These are phyloP conservation scores for Butorides virescens DNA, from an alignment of 2,113 vertebrate genomes.

Conservation along the genomic window DNA sequence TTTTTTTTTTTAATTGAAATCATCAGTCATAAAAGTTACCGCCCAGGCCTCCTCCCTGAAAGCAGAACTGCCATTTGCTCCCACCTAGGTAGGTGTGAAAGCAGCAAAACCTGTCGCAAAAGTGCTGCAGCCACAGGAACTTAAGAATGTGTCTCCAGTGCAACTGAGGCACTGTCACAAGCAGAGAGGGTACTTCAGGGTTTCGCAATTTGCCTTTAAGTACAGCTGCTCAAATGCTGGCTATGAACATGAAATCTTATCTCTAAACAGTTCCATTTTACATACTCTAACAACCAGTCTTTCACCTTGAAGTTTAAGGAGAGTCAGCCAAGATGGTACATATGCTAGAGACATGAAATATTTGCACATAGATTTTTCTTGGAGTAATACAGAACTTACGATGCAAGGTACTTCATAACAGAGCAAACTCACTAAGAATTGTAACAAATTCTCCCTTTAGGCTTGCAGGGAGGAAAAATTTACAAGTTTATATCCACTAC, in stretches of 20 bases:
- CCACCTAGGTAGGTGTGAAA: background rate
- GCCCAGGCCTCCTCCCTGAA: slow-evolving; percentile 13
- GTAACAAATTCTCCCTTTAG: background rate
- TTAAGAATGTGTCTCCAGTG: fast-evolving
- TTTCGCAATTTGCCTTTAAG: background rate
- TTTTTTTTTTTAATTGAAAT: background rate
- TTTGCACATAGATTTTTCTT: background rate
- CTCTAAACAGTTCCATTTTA: background rate
- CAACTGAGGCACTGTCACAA: background rate
- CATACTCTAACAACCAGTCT: background rate
- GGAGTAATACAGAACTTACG: background rate
- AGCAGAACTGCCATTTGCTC: background rate
- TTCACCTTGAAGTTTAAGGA: background rate
- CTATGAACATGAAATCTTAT: background rate
- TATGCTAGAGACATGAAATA: background rate
- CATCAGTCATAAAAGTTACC: background rate
- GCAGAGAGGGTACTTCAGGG: background rate
- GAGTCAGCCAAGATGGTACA: background rate
- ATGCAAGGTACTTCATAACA: background rate
- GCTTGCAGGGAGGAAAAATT: background rate
- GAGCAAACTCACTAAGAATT: background rate
- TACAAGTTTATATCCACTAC: background rate
- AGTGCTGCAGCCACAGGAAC: background rate
- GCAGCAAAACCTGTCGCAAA: slow-evolving; percentile 48
- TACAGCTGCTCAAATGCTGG: background rate